Base-by-base conservation (phyloP, 2,797 vertebrate genomes). In the Apogon talboti region DNA sequence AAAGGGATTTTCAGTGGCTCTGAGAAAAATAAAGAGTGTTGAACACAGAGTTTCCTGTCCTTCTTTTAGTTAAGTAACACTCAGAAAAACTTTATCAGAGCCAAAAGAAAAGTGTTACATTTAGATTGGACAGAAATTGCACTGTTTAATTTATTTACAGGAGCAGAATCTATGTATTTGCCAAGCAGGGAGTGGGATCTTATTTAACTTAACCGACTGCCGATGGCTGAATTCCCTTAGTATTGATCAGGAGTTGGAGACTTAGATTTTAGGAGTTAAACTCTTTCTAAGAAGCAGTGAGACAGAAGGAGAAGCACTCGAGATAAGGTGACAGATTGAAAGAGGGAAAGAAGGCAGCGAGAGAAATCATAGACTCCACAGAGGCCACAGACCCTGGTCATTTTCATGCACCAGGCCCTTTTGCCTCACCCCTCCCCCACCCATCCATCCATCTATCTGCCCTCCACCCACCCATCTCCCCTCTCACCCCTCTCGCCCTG, bases 401-500 rank as follows among this genome's bases (percentile, higher is more conserved):
- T 93, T 90, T 93, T 76, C 80, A 86, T 84, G 86, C 89, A 91
- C 78, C 62, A 71, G 82, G 78, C 76, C 79, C 65, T 63, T 87
- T 88, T 79, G 66, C 81, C 61, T 78, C 13, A 72, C 82, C 78
- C 79, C 58, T 78, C 86, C 81, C 78, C 87, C 87, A 82, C 62
- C 78, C 79, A 86, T 89, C 88, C 79, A 86, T 89, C 88, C 73
- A 88, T 85, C 83, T 78, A 73, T 82, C 83, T 78, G 41, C 74
- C 79, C 62, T 82, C 81, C 83, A 83, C 88, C 84, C 76, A 83
- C 86, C 82, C 83, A 76, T 68, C 79, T 83, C 80, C 82, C 87
- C 74, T 86, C 84, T 84, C 83, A 82, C 86, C 88, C 89, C 86
- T 86, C 85, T 90, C 65, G 42, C 89, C 89, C 89, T 85, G 83